Base-by-base conservation (phyloP, 2,797 vertebrate species). In the Enteromius viviparus region DNA sequence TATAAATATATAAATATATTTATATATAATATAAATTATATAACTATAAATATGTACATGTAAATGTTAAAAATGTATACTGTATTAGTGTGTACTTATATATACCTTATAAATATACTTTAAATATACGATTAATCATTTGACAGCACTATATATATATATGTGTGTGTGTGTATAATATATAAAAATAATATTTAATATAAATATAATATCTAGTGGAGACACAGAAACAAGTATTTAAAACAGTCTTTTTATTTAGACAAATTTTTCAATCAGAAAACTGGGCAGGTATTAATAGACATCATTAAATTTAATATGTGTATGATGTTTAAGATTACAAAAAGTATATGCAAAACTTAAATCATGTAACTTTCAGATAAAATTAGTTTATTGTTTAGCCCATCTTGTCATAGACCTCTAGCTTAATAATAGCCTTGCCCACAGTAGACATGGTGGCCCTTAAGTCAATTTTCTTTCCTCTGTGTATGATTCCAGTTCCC, bases 391-490 rank as follows among this genome's bases (percentile, higher is more conserved):
- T 47, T 47, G 12, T 72, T 51, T 62, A 84, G 15, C 87, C 89
- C 90, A 93, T 89, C 87, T 79, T 92, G 77, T 94, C 92, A 29
- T 91, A 91, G 19, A 94, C 58, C 85, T 94, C 91, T 62, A 95
- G 64, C 89, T 93, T 94, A 11, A 94, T 55, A 11, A 95, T 92
- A 23, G 92, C 91, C 83, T 91, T 94, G 29, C 92, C 92, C 1
- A 90, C 29, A 0, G 85, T 82, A 4, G 94, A 94, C 93, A 94
- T 93, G 1, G 93, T 91, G 34, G 91, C 93, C 69, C 88, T 92
- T 64, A 95, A 1, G 40, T 93, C 92, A 0, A 92, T 78, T 10
- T 84, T 14, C 0, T 6, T 1, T 0, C 84, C 83, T 62, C 26
- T 84, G 49, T 89, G 86, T 1, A 81, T 29, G 26, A 94, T 51